Conservation (phyloP, 2,113 vertebrate genomes). For the Benitochromis conjunctus region DNA sequence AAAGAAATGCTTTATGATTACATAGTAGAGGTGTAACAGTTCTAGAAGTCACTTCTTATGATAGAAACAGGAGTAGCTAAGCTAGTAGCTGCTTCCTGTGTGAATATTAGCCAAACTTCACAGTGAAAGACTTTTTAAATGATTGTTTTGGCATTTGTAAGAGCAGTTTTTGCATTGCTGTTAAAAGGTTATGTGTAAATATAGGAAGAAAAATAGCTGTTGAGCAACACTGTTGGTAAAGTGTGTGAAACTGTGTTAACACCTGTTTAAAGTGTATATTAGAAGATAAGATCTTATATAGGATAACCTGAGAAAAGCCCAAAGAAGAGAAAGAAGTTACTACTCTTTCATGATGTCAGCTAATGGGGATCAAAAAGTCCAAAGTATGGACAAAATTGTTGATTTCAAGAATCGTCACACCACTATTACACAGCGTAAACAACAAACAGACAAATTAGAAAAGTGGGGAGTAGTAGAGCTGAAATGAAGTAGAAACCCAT, state of each 20-base stretch:
- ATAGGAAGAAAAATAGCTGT: neutral
- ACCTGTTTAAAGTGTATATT: neutral
- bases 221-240: neutral
- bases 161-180: neutral
- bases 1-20: neutral
- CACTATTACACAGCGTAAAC: neutral
- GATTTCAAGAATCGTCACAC: neutral
- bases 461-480: neutral
- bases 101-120: neutral
- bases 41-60: neutral
- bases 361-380: neutral
- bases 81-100: neutral
- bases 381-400: neutral
- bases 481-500: neutral
- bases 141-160: neutral
- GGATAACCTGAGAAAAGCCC: neutral
- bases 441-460: neutral
- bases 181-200: neutral
- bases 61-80: neutral
- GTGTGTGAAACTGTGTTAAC: neutral
- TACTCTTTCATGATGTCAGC: neutral
- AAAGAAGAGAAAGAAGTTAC: rapidly evolving
- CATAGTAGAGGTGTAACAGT: neutral
- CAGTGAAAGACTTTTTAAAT: neutral
- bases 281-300: neutral